These are phyloP conservation scores for Rhineura floridana DNA, from an alignment of 2,113 vertebrate species.

Conservation along the genomic window DNA sequence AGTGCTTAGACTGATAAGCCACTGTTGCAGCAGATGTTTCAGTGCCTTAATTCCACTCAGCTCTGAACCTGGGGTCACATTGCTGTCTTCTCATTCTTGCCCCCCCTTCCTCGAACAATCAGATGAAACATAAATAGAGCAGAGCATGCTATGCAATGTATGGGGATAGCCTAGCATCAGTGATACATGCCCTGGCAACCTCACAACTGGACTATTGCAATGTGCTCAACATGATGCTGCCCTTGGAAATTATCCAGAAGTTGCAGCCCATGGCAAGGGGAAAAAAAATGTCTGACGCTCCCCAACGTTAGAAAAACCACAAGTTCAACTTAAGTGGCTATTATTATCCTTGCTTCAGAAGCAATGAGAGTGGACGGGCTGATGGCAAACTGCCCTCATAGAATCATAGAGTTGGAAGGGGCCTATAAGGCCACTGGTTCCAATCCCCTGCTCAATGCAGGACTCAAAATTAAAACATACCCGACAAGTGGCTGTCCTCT, in stretches of 20 bases:
- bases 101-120: fast-evolving
- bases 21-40: not conserved
- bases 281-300: too few relatives aligned
- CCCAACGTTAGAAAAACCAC: not conserved
- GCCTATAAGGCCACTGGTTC: too few relatives aligned
- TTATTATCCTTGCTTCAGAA: not conserved
- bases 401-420: too few relatives aligned
- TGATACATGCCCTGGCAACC: not conserved
- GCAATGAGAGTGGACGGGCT: not conserved
- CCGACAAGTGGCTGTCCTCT: too few relatives aligned
- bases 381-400: not conserved
- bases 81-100: not conserved
- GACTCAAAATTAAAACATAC: too few relatives aligned
- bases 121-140: not conserved
- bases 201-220: not conserved
- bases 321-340: not conserved
- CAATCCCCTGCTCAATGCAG: too few relatives aligned
- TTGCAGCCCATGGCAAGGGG: too few relatives aligned
- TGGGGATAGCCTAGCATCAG: too few relatives aligned
- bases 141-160: not conserved
- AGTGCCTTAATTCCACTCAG: not conserved
- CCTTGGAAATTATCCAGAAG: not conserved
- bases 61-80: not conserved
- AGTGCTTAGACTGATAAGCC: not conserved
- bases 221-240: too few relatives aligned